Evolutionary conservation across 2,888 invertebrate species (phyloP).

Genomic region (Stenolophus ochropezus): DNA sequence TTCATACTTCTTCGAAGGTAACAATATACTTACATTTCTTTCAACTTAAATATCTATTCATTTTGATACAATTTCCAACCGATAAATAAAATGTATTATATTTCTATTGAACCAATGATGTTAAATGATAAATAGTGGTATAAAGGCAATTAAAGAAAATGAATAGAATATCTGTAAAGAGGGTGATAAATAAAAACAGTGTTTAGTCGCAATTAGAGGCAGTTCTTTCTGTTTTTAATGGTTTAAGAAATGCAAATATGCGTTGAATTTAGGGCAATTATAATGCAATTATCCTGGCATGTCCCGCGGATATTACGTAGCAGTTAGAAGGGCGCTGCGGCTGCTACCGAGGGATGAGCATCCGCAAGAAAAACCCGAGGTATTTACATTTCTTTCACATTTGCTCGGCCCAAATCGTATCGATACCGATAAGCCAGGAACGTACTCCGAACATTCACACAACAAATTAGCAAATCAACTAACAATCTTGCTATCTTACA

Average conservation of each 20-base stretch:
- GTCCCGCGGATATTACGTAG: slow-evolving; percentile 32
- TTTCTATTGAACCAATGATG: too few species aligned
- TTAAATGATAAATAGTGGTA: too few species aligned
- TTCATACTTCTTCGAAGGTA: too few species aligned
- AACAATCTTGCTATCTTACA: too few species aligned
- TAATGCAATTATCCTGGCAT: slow-evolving; percentile 27
- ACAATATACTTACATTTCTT: too few species aligned
- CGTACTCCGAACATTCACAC: background rate
- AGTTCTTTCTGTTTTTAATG: background rate
- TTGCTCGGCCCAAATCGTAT: slow-evolving; percentile 21
- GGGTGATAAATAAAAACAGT: background rate
- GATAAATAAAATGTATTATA: too few species aligned
- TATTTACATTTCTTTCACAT: slow-evolving; percentile 46
- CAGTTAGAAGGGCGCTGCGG: background rate
- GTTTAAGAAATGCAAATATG: slow-evolving; percentile 26
- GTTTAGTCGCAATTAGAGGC: background rate
- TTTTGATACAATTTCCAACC: too few species aligned
- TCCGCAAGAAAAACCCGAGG: slow-evolving; percentile 9
- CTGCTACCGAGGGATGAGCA: background rate
- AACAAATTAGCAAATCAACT: too few species aligned
- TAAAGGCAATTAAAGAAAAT: background rate
- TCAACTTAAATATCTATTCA: too few species aligned
- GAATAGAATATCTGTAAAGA: background rate
- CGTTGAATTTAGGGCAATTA: slow-evolving; percentile 1
- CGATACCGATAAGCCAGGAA: slow-evolving; percentile 8